Evolutionary conservation across 2,113 vertebrate genomes (phyloP), one percentile per base, ranked within the genome.

Genomic region (Sebastes schlegelii): DNA sequence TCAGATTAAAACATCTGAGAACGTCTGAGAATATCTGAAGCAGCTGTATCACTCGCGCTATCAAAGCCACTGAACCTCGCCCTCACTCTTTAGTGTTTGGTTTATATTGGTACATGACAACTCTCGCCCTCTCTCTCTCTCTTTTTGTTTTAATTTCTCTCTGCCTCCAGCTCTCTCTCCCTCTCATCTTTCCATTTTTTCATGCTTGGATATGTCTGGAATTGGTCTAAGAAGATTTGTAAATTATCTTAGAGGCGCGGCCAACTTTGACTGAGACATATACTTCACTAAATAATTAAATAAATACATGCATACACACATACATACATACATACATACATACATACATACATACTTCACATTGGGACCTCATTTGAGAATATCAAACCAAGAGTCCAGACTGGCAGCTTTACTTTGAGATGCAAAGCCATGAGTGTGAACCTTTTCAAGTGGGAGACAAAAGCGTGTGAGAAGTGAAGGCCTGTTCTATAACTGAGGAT

Each of bases 1-100:
- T 74, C 66, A 78, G 79, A 87, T 82, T 77, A 79, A 81, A 89
- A 79, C 72, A 84, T 86, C 84, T 62, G 61, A 89, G 42, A 48
- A 52, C 5, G 13, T 40, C 77, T 80, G 54, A 67, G 48, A 54
- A 45, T 64, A 76, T 86, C 79, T 79, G 74, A 79, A 73, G 72
- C 23, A 19, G 46, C 62, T 69, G 46, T 45, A 67, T 79, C 58
- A 6, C 67, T 73, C 45, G 19, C 4, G 83, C 6, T 26, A 83
- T 83, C 85, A 89, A 85, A 83, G 73, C 17, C 63, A 49, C 49
- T 80, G 61, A 51, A 43, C 49, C 73, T 55, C 58, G 43, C 3
- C 8, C 55, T 63, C 70, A 3, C 23, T 80, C 68, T 8, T 74
- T 77, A 67, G 66, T 89, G 62, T 72, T 82, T 52, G 48, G 43